These are phyloP conservation scores for Vulpes lagopus DNA, from an alignment of 2,113 vertebrate genomes.

Conservation along the genomic window DNA sequence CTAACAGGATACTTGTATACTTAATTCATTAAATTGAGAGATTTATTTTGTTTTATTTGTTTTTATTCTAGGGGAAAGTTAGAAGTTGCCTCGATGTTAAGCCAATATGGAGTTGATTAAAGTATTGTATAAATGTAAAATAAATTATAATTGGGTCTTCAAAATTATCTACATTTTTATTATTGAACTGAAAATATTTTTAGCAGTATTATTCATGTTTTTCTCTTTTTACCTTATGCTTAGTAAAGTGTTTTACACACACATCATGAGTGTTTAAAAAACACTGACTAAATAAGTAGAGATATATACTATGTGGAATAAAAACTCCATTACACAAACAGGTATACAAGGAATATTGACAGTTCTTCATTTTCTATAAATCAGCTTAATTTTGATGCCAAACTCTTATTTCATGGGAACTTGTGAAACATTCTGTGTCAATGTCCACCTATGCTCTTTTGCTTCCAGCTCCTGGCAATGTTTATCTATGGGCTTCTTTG, in stretches of 20 bases:
- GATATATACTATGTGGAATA: background rate
- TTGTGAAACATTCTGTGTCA: background rate
- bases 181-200: background rate
- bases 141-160: background rate
- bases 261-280: background rate
- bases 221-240: background rate
- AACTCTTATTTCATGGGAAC: background rate
- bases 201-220: background rate
- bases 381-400: background rate
- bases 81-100: background rate
- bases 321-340: background rate
- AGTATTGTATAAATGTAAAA: background rate
- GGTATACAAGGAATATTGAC: background rate
- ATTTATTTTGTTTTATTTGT: background rate
- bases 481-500: background rate
- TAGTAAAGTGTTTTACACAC: background rate
- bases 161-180: background rate
- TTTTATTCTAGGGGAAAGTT: background rate
- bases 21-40: background rate
- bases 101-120: background rate
- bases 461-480: background rate
- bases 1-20: background rate
- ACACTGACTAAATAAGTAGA: background rate
- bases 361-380: background rate
- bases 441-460: background rate